Evolutionary conservation across 2,797 vertebrate species (phyloP).

Genomic region (Rallus crepitans): DNA sequence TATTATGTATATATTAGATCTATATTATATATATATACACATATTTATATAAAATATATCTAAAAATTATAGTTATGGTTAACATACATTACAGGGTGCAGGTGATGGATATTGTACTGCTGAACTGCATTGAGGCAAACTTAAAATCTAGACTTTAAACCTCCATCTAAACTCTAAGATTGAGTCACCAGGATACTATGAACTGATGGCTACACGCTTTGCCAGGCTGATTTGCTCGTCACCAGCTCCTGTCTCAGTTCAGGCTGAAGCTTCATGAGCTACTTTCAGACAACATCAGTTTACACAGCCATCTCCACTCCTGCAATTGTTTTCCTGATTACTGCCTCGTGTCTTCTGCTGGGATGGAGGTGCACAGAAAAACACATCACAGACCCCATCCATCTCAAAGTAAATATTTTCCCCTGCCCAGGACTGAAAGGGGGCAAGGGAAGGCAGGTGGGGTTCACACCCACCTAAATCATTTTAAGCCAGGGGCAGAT

Average conservation of each 20-base stretch:
- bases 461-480: not conserved
- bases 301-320: accelerated
- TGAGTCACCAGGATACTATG: not conserved
- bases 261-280: not conserved
- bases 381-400: not conserved
- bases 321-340: not conserved
- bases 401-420: not conserved
- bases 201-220: not conserved
- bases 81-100: not conserved
- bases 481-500: not conserved
- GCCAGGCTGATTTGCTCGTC: not conserved
- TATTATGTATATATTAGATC: no score
- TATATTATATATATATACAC: not conserved
- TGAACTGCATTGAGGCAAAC: accelerated
- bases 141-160: not conserved
- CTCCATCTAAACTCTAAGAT: not conserved
- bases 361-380: not conserved
- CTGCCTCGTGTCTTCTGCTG: not conserved
- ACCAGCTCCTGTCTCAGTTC: not conserved
- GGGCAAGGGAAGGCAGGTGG: not conserved
- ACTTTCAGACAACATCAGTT: not conserved
- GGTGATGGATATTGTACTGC: not conserved
- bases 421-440: not conserved
- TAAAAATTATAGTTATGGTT: not conserved
- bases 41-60: no score